A percentile compares a stretch with the other conserved stretches of the same genome.
Conservation (phyloP, 2,113 vertebrate genomes). For the Athene noctua region DNA sequence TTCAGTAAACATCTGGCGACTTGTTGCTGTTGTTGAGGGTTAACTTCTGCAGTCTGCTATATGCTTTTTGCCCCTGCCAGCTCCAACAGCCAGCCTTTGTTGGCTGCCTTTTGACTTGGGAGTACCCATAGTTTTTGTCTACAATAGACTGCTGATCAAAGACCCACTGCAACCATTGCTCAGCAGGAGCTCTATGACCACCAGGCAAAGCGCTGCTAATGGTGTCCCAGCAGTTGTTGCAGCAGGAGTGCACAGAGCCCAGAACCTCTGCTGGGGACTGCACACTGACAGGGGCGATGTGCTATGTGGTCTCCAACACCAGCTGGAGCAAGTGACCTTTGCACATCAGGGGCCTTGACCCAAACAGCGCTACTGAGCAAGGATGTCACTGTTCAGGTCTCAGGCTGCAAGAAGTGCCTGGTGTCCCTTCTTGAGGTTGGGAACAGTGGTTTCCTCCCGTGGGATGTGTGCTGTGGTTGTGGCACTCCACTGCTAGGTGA, state of each 20-base stretch:
- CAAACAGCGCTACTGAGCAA: neutral
- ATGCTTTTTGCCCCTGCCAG: neutral
- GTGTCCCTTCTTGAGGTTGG: neutral
- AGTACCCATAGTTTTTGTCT: neutral
- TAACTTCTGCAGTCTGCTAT: neutral
- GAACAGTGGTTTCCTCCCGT: neutral
- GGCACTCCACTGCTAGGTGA: neutral
- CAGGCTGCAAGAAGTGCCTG: neutral
- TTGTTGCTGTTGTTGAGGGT: neutral
- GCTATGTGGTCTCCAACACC: neutral
- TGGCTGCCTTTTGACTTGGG: neutral
- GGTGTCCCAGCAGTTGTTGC: neutral
- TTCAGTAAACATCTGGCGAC: neutral
- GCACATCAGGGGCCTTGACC: neutral
- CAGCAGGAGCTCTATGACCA: neutral
- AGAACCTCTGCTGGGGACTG: neutral
- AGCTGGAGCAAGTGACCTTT: neutral
- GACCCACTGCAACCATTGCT: neutral
- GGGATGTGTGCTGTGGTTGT: neutral
- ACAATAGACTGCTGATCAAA: neutral
- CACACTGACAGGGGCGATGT: neutral
- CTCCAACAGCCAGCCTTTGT: neutral
- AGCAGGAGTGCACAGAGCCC: neutral
- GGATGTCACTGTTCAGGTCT: neutral
- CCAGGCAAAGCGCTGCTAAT: accelerated